Conservation (phyloP, 2,888 invertebrate genomes). For the Calliphora vomitoria region DNA sequence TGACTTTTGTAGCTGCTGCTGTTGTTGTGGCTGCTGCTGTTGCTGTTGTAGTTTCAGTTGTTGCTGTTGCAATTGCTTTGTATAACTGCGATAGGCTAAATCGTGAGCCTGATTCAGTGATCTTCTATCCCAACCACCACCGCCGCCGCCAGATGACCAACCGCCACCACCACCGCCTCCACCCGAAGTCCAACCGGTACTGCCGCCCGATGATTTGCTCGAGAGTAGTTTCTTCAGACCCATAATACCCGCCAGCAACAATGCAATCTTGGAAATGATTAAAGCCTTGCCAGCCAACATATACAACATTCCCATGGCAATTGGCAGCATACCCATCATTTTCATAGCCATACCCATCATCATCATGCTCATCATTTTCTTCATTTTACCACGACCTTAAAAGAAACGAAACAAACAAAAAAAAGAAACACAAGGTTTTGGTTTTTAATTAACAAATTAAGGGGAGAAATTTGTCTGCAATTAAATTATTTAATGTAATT, state of each 20-base stretch:
- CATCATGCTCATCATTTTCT: conserved; percentile 96
- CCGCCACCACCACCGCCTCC: conserved; percentile 84
- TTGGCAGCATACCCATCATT: conserved; percentile 91
- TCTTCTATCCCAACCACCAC: conserved; percentile 90
- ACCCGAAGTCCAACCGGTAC: conserved; percentile 86
- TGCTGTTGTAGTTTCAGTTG: conserved; percentile 73
- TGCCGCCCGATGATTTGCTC: conserved; percentile 86
- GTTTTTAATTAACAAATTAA: conserved; percentile 60
- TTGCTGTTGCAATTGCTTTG: conserved; percentile 82
- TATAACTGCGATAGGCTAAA: conserved; percentile 90
- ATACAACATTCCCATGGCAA: conserved; percentile 92
- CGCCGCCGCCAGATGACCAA: conserved; percentile 85
- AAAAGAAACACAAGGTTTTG: conserved; percentile 60
- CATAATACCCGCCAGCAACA: conserved; percentile 92
- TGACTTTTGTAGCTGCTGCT: conserved; percentile 68
- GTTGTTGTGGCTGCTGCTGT: conserved; percentile 71
- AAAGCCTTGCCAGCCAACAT: conserved; percentile 94
- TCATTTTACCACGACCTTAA: conserved; percentile 92
- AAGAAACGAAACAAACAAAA: conserved; percentile 63
- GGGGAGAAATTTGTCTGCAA: conserved; percentile 77
- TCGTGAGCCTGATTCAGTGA: conserved; percentile 87
- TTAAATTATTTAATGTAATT: neutral
- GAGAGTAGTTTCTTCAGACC: conserved; percentile 91
- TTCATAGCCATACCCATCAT: conserved; percentile 95
- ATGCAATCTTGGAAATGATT: conserved; percentile 91